A percentile compares a stretch with the other conserved stretches of the same genome.
Conservation (phyloP, 2,113 vertebrate genomes). For the Phyllopteryx taeniolatus region DNA sequence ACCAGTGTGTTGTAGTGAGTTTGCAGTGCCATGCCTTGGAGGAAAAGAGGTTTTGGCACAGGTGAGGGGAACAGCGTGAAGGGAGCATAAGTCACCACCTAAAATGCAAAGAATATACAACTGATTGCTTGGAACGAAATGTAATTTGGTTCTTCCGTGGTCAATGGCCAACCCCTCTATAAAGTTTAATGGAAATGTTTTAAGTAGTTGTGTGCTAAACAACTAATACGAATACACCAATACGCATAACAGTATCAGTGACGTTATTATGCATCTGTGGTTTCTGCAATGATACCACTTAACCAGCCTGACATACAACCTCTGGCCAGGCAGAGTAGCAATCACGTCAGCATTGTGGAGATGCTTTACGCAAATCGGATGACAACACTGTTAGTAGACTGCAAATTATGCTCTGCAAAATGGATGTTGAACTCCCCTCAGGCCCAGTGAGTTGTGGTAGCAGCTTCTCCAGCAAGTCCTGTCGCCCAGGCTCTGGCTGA, state of each 20-base stretch:
- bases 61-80: slow-evolving; percentile 86
- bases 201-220: background rate
- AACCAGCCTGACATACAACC: too few species aligned
- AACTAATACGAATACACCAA: background rate
- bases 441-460: background rate
- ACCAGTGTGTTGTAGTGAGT: slow-evolving; percentile 86
- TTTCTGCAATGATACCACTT: too few species aligned
- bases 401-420: too few species aligned
- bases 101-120: slow-evolving; percentile 17
- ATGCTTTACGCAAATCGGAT: too few species aligned
- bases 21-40: slow-evolving; percentile 84
- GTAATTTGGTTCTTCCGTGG: background rate
- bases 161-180: background rate
- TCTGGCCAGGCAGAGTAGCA: too few species aligned
- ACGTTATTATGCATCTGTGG: too few species aligned
- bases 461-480: background rate
- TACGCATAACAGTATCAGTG: too few species aligned
- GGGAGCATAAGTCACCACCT: slow-evolving; percentile 87
- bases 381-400: too few species aligned
- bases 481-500: background rate
- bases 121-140: background rate
- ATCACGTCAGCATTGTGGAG: too few species aligned
- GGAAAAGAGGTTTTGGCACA: slow-evolving; percentile 77
- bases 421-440: too few species aligned
- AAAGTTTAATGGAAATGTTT: background rate